Conservation (phyloP, 2,797 vertebrate species). For the Sebastiscus tertius region DNA sequence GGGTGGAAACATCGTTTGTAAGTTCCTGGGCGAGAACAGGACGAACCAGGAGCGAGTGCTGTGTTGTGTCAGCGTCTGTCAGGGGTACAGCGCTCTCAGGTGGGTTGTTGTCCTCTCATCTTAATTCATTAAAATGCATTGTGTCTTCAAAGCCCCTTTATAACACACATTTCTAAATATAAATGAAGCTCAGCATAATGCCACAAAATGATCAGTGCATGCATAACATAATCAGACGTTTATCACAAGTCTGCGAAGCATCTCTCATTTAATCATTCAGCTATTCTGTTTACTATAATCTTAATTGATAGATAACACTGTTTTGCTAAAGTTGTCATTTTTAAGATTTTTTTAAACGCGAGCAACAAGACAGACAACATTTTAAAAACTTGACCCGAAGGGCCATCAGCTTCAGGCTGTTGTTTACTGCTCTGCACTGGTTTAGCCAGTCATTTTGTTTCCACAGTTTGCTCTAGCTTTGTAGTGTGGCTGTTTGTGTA, state of each 20-base stretch:
- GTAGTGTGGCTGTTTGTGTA: not conserved
- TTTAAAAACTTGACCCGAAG: not conserved
- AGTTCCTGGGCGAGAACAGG: conserved; percentile 93
- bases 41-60: conserved; percentile 95
- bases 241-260: not conserved
- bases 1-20: conserved; percentile 98
- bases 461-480: not conserved
- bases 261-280: not conserved
- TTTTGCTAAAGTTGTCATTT: not conserved
- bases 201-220: conserved; percentile 20
- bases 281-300: not conserved
- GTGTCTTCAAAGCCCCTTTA: not conserved
- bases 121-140: conserved; percentile 20
- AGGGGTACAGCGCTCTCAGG: conserved; percentile 97
- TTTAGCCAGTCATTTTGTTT: not conserved
- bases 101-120: conserved; percentile 69
- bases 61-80: conserved; percentile 96
- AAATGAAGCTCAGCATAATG: conserved; percentile 20
- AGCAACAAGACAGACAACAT: not conserved
- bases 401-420: not conserved
- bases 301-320: not conserved
- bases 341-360: not conserved
- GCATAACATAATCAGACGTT: not conserved
- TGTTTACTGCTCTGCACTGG: not conserved
- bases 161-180: conserved; percentile 18